phyloP scores from a whole-genome alignment of 1,140 invertebrate genomes.

The Bombus impatiens region DNA sequence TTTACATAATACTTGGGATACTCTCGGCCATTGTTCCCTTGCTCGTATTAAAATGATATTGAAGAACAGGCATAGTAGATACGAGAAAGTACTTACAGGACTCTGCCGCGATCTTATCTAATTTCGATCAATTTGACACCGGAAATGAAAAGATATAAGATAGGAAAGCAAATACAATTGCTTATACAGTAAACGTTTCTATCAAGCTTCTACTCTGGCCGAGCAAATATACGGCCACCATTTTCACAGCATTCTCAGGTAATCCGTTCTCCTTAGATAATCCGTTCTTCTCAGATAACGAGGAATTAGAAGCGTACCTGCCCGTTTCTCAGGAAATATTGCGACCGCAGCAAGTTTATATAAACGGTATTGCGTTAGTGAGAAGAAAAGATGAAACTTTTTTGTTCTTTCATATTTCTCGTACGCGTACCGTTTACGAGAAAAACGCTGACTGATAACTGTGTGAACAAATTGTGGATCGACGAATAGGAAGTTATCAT shows the following conservation, averaged over 20 bases:
- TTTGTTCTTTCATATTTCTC: background rate
- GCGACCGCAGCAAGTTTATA: background rate
- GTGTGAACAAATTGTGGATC: background rate
- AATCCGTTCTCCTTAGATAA: background rate
- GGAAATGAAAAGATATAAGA: background rate
- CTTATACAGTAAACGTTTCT: background rate
- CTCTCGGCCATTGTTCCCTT: slow-evolving; percentile 49
- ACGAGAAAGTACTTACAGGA: background rate
- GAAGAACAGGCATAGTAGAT: background rate
- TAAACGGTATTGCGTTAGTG: background rate
- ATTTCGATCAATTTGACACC: background rate
- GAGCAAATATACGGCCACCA: background rate
- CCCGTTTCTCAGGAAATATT: too few relatives aligned
- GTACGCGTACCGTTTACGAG: background rate
- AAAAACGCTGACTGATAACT: background rate
- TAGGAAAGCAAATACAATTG: background rate
- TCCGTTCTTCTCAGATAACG: too few relatives aligned
- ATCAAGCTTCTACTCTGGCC: background rate
- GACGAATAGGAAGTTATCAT: background rate
- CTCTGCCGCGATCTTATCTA: background rate
- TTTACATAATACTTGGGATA: slow-evolving; percentile 53
- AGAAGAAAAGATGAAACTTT: background rate
- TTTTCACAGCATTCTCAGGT: background rate
- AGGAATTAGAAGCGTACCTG: too few relatives aligned
- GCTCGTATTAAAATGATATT: slow-evolving; percentile 14